phyloP scores from a whole-genome alignment of 2,113 vertebrate genomes.

The Cyanoderma ruficeps region DNA sequence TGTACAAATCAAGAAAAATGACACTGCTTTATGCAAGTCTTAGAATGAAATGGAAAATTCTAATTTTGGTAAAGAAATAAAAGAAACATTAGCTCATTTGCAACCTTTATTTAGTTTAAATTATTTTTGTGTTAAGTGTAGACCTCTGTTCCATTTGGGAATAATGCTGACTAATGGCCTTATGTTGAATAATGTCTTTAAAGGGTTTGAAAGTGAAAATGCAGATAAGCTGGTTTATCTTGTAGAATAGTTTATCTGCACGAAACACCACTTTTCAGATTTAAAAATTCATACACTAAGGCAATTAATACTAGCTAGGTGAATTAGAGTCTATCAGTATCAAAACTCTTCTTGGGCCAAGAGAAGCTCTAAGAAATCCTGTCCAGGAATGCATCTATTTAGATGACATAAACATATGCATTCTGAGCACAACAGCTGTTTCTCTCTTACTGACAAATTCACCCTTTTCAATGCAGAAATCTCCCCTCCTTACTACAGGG shows the following conservation, averaged over 20 bases:
- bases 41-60: background rate
- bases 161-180: background rate
- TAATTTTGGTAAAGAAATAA: background rate
- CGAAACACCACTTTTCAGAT: background rate
- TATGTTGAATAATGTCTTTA: background rate
- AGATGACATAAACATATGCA: background rate
- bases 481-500: accelerated
- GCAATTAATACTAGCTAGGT: background rate
- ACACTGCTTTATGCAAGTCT: background rate
- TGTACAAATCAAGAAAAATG: background rate
- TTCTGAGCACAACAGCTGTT: background rate
- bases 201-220: background rate
- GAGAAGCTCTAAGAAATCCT: background rate
- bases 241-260: background rate
- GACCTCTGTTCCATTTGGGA: background rate
- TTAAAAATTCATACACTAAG: background rate
- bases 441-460: background rate
- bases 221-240: background rate
- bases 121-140: background rate
- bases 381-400: background rate
- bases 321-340: background rate
- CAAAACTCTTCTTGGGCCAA: background rate
- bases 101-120: background rate
- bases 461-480: background rate
- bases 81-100: background rate